Base-by-base conservation (phyloP, 2,113 vertebrate species). In the Emydura subglobosa region DNA sequence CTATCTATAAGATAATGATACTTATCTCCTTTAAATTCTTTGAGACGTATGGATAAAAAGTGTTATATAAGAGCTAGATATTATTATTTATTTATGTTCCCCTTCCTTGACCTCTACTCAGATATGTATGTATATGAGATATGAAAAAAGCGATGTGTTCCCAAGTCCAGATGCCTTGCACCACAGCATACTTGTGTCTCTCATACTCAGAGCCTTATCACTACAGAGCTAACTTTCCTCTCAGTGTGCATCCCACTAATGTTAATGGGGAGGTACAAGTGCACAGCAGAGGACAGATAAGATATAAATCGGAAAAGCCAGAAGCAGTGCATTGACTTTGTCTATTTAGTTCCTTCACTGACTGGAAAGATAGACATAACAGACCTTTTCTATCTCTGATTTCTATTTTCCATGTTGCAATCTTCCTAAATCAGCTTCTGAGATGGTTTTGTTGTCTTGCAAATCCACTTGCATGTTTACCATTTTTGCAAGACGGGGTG, bases 41-140 rank as follows among this genome's bases (percentile, higher is more conserved):
- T 87, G 92, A 85, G 79, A 96, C 68, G 92, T 91, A 51, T 89
- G 80, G 82, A 86, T 84, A 92, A 95, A 79, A 44, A 82, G 25
- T 86, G 2, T 88, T 51, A 86, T 78, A 82, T 29, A 93, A 95
- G 53, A 53, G 51, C 88, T 87, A 79, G 21, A 22, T 82, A 51
- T 80, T 91, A n/a, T 68, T 61, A 87, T 87, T 87, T 42, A 82
- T 88, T 93, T 61, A 27, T 81, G 10, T 85, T 95, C 89, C 87
- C 47, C 39, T 72, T 72, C 55, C 82, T 87, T 51, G 88, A 93
- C 59, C 59, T 65, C 59, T 34, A 29, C 59, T 14, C 59, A 3
- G 3, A 7, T 61, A 61, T 19, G 34, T n/a, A 31, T n/a, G 61
- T 68, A 68, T 34, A 34, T n/a, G 31, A 68, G 31, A 31, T n/a